Evolutionary conservation across 2,797 vertebrate species (phyloP), one percentile per base, ranked within the genome.

Genomic region (Eleutherodactylus coqui): DNA sequence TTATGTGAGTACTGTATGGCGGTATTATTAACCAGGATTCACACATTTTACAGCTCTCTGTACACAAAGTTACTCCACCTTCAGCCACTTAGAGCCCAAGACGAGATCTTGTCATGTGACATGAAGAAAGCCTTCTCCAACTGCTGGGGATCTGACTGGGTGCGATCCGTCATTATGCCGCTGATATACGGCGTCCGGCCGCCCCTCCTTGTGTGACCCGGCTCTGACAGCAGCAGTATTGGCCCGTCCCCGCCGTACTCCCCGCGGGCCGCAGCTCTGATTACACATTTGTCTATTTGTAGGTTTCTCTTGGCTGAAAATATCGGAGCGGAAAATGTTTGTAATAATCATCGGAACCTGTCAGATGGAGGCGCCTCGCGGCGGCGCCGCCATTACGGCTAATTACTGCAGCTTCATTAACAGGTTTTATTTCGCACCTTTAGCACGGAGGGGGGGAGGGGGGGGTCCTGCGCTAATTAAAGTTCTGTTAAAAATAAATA

Each of bases 401-500:
- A 73, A 82, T 82, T 43, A 72, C 41, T 34, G 58, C 19, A 29
- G 27, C 38, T 38, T 82, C 19, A 64, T 49, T 51, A 38, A 16
- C 47, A 34, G 17, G 7, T 29, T 58, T 41, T 27, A 55, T 29
- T 38, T 70, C 45, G 36, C 32, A 41, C 80, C 24, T 41, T 36
- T 82, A 70, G 70, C 47, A 51, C 29, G n/a, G 21, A 19, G n/a
- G n/a, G n/a, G n/a, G n/a, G n/a, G n/a, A n/a, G n/a, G n/a, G n/a
- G n/a, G n/a, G n/a, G n/a, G n/a, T 8, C 27, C 14, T 29, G 7
- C 8, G 82, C 51, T 60, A 75, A 83, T 62, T 83, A 83, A 55
- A 83, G 38, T 83, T 45, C 13, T 55, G 67, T 51, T 82, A 55
- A 55, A 82, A 82, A 82, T 82, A 73, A 82, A 82, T 73, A 72